A percentile compares a stretch with the other conserved stretches of the same genome.
These are phyloP conservation scores for Nothoprocta pentlandii DNA, from an alignment of 2,113 vertebrate species.

Conservation along the genomic window DNA sequence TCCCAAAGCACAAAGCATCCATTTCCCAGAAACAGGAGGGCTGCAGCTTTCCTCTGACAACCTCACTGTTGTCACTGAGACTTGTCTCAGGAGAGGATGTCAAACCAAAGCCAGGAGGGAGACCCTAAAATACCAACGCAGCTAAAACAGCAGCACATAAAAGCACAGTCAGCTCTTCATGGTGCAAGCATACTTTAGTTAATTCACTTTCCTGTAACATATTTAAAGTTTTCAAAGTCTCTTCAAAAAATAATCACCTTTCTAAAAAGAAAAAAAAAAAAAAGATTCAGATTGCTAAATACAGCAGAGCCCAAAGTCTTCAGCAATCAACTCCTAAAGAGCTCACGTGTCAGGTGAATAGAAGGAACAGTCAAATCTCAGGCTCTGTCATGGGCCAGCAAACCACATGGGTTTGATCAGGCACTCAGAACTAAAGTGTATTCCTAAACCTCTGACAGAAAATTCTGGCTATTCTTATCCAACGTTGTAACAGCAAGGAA, in stretches of 20 bases:
- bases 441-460: background rate
- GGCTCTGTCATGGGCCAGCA: background rate
- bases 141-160: background rate
- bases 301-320: background rate
- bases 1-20: background rate
- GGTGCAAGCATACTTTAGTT: background rate
- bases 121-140: background rate
- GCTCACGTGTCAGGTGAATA: background rate
- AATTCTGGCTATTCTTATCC: background rate
- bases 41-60: background rate
- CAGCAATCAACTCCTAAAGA: background rate
- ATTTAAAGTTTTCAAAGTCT: background rate
- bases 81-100: background rate
- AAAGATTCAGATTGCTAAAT: background rate
- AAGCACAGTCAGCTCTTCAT: background rate
- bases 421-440: background rate
- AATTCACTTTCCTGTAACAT: background rate
- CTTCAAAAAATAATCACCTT: background rate
- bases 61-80: background rate
- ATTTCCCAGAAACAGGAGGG: background rate
- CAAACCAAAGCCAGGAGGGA: background rate
- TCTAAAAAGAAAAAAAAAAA: background rate
- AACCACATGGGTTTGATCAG: background rate
- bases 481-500: background rate
- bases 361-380: background rate